Conservation (phyloP, 2,888 invertebrate species). For the Eupithecia vulgata region DNA sequence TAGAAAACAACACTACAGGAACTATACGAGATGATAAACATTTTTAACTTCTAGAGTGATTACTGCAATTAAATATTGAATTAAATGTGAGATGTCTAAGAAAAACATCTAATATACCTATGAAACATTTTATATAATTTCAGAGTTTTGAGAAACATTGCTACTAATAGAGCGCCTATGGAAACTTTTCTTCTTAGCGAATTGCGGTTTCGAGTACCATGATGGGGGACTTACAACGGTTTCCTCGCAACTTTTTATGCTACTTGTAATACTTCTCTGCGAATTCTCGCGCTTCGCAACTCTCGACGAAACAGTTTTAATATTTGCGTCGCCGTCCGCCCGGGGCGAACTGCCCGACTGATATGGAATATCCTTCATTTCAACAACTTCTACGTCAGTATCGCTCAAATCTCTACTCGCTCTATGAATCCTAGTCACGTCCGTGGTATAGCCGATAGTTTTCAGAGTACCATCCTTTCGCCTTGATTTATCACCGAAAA, state of each 20-base stretch:
- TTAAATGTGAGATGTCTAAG: not conserved
- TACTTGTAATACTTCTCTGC: slow-evolving; percentile 59
- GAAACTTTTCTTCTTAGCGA: slow-evolving; percentile 78
- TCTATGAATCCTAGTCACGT: slow-evolving; percentile 62
- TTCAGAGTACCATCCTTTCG: slow-evolving; percentile 71
- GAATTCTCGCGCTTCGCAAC: slow-evolving; percentile 66
- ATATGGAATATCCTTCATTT: slow-evolving; percentile 80
- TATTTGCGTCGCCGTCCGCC: slow-evolving; percentile 43
- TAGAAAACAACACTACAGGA: not conserved
- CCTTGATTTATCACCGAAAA: slow-evolving; percentile 70
- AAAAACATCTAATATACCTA: not conserved
- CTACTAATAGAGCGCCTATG: slow-evolving; percentile 71
- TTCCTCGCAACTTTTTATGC: slow-evolving; percentile 73
- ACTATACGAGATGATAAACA: not conserved
- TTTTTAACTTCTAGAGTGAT: not conserved
- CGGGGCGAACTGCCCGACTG: slow-evolving; percentile 50
- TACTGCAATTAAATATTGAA: not conserved
- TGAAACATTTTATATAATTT: slow-evolving; percentile 45
- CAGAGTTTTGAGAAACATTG: slow-evolving; percentile 55
- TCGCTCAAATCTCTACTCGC: slow-evolving; percentile 76
- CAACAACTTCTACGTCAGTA: slow-evolving; percentile 81
- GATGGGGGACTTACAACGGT: slow-evolving; percentile 74
- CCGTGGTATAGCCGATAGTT: slow-evolving; percentile 67
- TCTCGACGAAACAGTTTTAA: slow-evolving; percentile 68
- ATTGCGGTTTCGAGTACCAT: slow-evolving; percentile 82